Percentiles rank a stretch among this genome's conserved stretches.
phyloP scores from a whole-genome alignment of 2,113 vertebrate genomes.

The Otolemur garnettii region DNA sequence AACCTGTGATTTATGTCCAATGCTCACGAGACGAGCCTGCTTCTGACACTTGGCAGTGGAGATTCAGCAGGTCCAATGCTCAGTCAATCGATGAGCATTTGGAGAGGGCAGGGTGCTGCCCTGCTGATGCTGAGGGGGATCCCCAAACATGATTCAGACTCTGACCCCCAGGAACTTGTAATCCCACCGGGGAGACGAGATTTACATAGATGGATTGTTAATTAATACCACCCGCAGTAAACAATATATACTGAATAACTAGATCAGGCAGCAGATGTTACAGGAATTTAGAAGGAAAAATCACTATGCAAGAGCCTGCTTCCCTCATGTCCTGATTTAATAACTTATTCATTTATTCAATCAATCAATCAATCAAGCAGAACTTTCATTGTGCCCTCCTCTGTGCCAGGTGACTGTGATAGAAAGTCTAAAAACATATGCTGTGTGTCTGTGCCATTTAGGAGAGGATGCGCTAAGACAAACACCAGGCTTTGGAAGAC shows the following conservation, averaged over 20 bases:
- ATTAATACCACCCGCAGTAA: slow-evolving; percentile 9
- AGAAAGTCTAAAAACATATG: neutral
- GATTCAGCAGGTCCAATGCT: neutral
- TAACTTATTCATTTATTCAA: neutral
- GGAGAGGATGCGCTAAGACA: neutral
- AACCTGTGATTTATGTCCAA: slow-evolving; percentile 7
- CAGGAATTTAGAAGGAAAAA: neutral
- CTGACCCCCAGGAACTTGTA: slow-evolving; percentile 31
- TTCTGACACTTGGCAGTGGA: neutral
- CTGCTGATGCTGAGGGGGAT: neutral
- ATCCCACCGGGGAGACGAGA: neutral
- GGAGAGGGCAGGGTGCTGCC: neutral
- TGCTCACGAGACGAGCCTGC: neutral
- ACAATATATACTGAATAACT: neutral
- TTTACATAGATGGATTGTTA: slow-evolving; percentile 17
- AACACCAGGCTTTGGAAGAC: neutral
- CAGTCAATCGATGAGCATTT: neutral
- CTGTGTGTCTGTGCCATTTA: neutral
- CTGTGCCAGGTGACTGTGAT: neutral
- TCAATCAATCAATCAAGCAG: neutral
- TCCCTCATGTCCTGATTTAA: neutral
- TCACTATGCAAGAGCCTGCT: neutral
- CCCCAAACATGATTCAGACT: neutral
- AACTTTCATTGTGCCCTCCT: neutral
- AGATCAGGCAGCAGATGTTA: neutral